Base-by-base conservation (phyloP, 2,113 vertebrate species). In the Cygnus atratus region DNA sequence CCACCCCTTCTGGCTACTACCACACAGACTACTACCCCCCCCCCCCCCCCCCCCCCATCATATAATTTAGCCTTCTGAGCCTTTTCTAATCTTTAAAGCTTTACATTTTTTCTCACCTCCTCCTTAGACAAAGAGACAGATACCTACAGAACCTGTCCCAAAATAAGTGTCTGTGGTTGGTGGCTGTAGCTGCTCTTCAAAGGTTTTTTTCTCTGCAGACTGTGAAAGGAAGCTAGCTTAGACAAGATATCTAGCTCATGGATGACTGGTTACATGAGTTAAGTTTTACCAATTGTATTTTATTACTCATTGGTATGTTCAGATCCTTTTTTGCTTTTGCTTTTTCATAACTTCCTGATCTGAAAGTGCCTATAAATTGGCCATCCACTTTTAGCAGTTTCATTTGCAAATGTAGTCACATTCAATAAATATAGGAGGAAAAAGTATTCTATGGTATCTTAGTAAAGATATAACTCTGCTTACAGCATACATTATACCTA, bases 191-290 rank as follows among this genome's bases (percentile, higher is more conserved):
- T 29, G 15, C 3, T 61, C 84, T 94, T 65, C 70, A 57, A 31
- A 85, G 58, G 3, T 68, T 13, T 52, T 5, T 5, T 78, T 84
- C 44, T 77, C 16, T 62, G 46, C 6, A 76, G 37, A 39, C 15
- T 43, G 10, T 63, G 43, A 82, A 78, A 68, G 2, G 3, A 75
- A 13, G 2, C 1, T 37, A 54, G 12, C 13, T 25, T 10, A 66
- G 25, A 63, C 2, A 25, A 74, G 46, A 33, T 72, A 4, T 1
- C 10, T 50, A 50, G 9, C 3, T 4, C 37, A 7, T 20, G 8
- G 12, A 31, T 26, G 46, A 33, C 18, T 48, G 10, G 8, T 43
- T 52, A 46, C 0, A 20, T 22, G 1, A 73, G 15, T 1, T 55
- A 11, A n/a, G 33, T 72, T 75, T 65, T 59, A 39, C 9, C 19